These are phyloP conservation scores for Fragum sueziense DNA, from an alignment of 2,888 invertebrate species.

Conservation along the genomic window DNA sequence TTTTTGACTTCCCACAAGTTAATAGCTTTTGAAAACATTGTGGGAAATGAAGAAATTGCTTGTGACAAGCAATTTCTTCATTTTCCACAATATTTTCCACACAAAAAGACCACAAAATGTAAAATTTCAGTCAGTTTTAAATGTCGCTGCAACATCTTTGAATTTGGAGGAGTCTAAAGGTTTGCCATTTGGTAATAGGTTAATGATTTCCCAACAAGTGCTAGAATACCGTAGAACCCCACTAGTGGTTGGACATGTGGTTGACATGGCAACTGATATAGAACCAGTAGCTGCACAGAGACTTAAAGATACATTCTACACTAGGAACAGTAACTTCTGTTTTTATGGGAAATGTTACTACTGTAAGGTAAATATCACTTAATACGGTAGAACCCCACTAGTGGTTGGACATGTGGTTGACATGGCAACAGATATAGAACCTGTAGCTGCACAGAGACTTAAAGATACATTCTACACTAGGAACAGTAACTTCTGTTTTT, in stretches of 20 bases:
- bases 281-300: constrained; percentile 87
- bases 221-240: constrained; percentile 92
- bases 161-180: not conserved
- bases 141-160: not conserved
- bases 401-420: constrained; percentile 90
- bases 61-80: not conserved
- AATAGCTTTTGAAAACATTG: not conserved
- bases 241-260: constrained; percentile 89
- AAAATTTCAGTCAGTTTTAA: too few species aligned
- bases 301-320: constrained; percentile 88
- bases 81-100: too few species aligned
- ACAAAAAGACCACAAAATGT: too few species aligned
- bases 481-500: constrained; percentile 89
- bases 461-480: constrained; percentile 88
- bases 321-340: constrained; percentile 87
- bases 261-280: constrained; percentile 88
- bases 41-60: not conserved
- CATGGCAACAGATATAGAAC: constrained; percentile 87
- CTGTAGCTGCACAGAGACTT: constrained; percentile 87
- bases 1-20: too few species aligned
- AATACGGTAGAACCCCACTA: constrained; percentile 92
- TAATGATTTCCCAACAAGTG: too few species aligned
- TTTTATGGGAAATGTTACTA: constrained; percentile 95
- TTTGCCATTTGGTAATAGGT: not conserved
- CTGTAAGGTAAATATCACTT: constrained; percentile 86